Evolutionary conservation across 2,888 invertebrate genomes (phyloP).

Genomic region (Amphimallon solstitiale): DNA sequence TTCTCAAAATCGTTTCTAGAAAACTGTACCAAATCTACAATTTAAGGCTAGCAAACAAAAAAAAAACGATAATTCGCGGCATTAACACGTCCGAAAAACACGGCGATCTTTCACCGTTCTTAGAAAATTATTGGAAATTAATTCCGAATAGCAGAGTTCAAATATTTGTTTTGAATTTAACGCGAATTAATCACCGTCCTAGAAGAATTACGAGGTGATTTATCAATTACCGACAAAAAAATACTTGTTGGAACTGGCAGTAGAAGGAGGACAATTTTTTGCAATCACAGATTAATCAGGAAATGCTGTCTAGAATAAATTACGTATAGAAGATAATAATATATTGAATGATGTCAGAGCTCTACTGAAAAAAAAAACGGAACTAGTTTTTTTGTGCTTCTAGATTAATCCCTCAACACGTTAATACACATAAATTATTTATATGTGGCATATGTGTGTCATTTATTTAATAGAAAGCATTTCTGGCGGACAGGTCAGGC

Average conservation of each 20-base stretch:
- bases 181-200: conserved; percentile 24
- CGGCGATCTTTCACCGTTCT: neutral
- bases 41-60: neutral
- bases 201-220: conserved; percentile 2
- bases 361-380: neutral
- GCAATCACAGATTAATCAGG: neutral
- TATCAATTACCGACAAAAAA: neutral
- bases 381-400: neutral
- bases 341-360: conserved; percentile 1
- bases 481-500: no score
- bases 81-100: neutral
- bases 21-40: neutral
- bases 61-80: no score
- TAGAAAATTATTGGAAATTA: conserved; percentile 14
- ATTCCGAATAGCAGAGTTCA: conserved; percentile 2
- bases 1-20: neutral
- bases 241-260: neutral
- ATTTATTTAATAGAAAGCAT: no score
- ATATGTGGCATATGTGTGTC: no score
- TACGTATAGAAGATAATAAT: neutral
- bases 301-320: neutral
- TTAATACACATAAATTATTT: no score
- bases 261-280: neutral
- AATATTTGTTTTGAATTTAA: conserved; percentile 13
- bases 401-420: neutral